Percentiles rank a stretch among this genome's conserved stretches.
phyloP scores from a whole-genome alignment of 2,797 vertebrate genomes.

The Carcharodon carcharias region DNA sequence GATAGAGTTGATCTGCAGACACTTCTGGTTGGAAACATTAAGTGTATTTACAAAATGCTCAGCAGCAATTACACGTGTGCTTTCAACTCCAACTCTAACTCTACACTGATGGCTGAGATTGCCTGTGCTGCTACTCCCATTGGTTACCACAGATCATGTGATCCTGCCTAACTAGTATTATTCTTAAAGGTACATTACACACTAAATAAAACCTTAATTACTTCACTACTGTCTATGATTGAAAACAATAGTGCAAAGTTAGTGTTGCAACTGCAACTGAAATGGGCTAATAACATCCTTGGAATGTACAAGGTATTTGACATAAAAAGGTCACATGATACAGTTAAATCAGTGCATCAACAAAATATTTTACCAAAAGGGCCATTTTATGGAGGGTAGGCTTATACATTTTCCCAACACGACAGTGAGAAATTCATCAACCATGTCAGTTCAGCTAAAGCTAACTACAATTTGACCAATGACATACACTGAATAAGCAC shows the following conservation, averaged over 20 bases:
- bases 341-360: neutral
- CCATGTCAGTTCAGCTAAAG: too few species aligned
- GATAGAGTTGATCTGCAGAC: too few species aligned
- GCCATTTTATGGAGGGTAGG: neutral
- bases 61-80: too few species aligned
- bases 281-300: neutral
- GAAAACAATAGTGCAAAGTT: neutral
- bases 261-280: neutral
- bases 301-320: neutral
- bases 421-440: neutral
- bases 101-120: too few species aligned
- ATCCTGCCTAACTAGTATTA: too few species aligned
- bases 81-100: too few species aligned
- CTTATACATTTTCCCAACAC: neutral
- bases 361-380: neutral
- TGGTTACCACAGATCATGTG: too few species aligned
- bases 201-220: too few species aligned
- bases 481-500: neutral
- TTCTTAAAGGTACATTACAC: too few species aligned
- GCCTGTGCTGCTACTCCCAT: too few species aligned
- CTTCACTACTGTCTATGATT: neutral
- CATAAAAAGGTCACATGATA: neutral
- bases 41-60: too few species aligned
- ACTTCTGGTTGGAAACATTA: too few species aligned
- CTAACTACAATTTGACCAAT: neutral